Evolutionary conservation across 2,888 invertebrate species (phyloP).

Genomic region (Ennomos quercinarius): DNA sequence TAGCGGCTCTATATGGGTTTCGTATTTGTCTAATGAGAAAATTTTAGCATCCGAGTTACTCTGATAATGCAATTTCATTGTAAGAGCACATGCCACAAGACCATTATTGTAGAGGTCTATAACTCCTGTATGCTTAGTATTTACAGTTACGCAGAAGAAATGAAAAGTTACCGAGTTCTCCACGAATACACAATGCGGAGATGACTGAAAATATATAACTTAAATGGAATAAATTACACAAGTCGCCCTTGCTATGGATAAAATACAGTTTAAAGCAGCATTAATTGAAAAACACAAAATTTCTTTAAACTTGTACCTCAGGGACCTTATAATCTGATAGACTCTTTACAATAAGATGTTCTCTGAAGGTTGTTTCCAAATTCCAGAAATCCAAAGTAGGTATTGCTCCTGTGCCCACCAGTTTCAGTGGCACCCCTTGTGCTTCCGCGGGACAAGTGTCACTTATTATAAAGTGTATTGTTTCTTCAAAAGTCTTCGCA

Average conservation of each 20-base stretch:
- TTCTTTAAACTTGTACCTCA: slow-evolving; percentile 59
- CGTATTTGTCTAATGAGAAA: slow-evolving; percentile 74
- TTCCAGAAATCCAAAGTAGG: slow-evolving; percentile 85
- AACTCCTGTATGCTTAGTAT: slow-evolving; percentile 60
- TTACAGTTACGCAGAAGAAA: slow-evolving; percentile 73
- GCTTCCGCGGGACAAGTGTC: slow-evolving; percentile 81
- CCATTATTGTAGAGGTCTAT: slow-evolving; percentile 79
- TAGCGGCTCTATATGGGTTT: slow-evolving; percentile 74
- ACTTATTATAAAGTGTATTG: slow-evolving; percentile 74
- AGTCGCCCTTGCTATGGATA: no score
- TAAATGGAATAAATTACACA: background rate
- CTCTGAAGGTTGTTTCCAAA: slow-evolving; percentile 84
- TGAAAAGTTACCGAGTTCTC: slow-evolving; percentile 76
- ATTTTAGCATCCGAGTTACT: slow-evolving; percentile 62
- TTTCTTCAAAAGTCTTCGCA: slow-evolving; percentile 70
- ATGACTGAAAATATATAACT: slow-evolving; percentile 57
- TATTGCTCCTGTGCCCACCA: slow-evolving; percentile 84
- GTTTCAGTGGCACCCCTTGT: slow-evolving; percentile 73
- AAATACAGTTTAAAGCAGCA: no score
- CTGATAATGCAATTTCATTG: slow-evolving; percentile 71
- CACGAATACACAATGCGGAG: slow-evolving; percentile 75
- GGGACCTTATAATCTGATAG: slow-evolving; percentile 79
- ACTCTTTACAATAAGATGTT: slow-evolving; percentile 84
- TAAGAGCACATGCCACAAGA: slow-evolving; percentile 70
- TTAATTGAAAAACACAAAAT: background rate